phyloP scores from a whole-genome alignment of 2,888 invertebrate genomes.

The Plagodis pulveraria region DNA sequence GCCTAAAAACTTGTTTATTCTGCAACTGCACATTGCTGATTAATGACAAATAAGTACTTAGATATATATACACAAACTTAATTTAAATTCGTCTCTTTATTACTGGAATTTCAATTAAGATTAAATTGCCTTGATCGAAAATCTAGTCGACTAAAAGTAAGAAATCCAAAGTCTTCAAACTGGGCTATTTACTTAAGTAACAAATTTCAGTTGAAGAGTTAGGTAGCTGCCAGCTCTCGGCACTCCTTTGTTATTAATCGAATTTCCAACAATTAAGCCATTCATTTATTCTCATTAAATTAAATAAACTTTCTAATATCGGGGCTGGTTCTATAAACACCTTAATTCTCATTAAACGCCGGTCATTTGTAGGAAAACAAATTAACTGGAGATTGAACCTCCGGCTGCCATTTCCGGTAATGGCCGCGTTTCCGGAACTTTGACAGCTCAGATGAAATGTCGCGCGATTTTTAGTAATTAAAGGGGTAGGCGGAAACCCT shows the following conservation, averaged over 20 bases:
- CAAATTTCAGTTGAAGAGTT: constrained; percentile 33
- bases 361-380: constrained; percentile 77
- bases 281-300: constrained; percentile 67
- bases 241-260: constrained; percentile 55
- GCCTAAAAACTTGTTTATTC: no score
- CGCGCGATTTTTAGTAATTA: constrained; percentile 82
- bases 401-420: constrained; percentile 66
- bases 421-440: constrained; percentile 69
- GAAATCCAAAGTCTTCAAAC: constrained; percentile 1
- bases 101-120: no score
- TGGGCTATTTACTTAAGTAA: constrained; percentile 28
- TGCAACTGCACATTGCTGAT: no score
- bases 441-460: constrained; percentile 80
- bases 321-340: constrained; percentile 73
- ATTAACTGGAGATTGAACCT: constrained; percentile 65
- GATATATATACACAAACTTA: no score
- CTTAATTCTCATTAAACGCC: constrained; percentile 75
- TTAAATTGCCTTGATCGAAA: no score
- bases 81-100: no score
- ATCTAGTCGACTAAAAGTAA: background rate
- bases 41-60: no score
- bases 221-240: constrained; percentile 34
- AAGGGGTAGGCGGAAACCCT: constrained; percentile 51
- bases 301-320: constrained; percentile 68
- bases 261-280: constrained; percentile 55